phyloP scores from a whole-genome alignment of 2,797 vertebrate genomes.

The Threskiornis aethiopicus region DNA sequence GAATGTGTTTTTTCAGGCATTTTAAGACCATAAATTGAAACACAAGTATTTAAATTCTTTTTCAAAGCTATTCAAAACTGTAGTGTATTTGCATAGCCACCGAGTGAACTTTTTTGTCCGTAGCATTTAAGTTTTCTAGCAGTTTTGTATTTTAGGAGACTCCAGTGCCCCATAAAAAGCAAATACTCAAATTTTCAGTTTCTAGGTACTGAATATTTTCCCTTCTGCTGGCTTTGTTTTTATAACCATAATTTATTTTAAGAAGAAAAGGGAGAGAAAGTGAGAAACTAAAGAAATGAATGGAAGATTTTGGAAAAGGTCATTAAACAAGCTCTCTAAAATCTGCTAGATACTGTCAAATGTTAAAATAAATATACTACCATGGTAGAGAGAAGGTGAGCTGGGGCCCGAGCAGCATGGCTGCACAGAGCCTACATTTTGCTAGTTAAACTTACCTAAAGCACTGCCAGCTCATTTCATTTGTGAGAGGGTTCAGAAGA shows the following conservation, averaged over 20 bases:
- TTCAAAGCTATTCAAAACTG: conserved; percentile 74
- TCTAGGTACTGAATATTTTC: conserved; percentile 80
- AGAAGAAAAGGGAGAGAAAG: conserved; percentile 78
- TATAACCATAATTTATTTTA: conserved; percentile 85
- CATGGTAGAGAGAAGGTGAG: neutral
- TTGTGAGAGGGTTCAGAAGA: conserved; percentile 15
- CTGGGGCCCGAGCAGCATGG: neutral
- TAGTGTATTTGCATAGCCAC: conserved; percentile 71
- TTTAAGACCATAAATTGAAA: conserved; percentile 71
- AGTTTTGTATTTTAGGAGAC: conserved; percentile 84
- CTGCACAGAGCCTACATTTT: conserved; percentile 1
- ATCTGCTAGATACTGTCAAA: conserved; percentile 65
- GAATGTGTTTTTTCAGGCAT: conserved; percentile 55
- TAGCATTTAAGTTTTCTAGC: conserved; percentile 83
- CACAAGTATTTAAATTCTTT: conserved; percentile 77
- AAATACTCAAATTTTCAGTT: conserved; percentile 82
- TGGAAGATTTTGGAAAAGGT: conserved; percentile 80
- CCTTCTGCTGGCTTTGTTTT: conserved; percentile 85
- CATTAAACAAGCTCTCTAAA: conserved; percentile 77
- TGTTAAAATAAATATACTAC: conserved; percentile 32
- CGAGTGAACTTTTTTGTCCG: conserved; percentile 63
- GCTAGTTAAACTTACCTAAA: conserved; percentile 8
- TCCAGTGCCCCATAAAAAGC: conserved; percentile 85
- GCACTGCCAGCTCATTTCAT: conserved; percentile 24
- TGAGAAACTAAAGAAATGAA: conserved; percentile 59